Evolutionary conservation across 1,140 invertebrate genomes (phyloP).

Genomic region (Diorhabda carinulata): DNA sequence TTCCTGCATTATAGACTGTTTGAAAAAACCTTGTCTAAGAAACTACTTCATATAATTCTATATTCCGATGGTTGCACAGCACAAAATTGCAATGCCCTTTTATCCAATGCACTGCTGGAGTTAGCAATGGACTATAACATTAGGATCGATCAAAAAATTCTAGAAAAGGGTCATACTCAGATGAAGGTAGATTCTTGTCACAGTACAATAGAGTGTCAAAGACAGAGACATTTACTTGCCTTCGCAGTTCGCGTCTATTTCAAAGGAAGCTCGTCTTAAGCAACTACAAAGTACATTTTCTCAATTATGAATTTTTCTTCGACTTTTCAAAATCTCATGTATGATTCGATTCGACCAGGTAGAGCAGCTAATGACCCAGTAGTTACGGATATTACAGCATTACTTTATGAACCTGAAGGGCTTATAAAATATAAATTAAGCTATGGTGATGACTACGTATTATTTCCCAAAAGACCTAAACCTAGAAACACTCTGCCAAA

Average conservation of each 20-base stretch:
- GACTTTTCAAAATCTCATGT: conserved; percentile 5
- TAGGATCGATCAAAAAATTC: conserved; percentile 45
- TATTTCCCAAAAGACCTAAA: no score
- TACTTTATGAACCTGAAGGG: not conserved
- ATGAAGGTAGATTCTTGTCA: conserved; percentile 48
- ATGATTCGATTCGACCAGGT: conserved; percentile 7
- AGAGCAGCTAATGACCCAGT: not conserved
- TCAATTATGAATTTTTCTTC: not conserved
- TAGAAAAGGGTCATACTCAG: conserved; percentile 47
- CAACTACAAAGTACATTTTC: not conserved
- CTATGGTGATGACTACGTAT: no score
- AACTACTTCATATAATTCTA: not conserved
- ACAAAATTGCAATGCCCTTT: conserved; percentile 43
- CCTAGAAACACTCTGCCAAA: not conserved
- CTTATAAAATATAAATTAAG: not conserved
- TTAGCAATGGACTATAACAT: conserved; percentile 34
- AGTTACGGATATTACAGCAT: conserved; percentile 1
- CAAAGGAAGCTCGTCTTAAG: not conserved
- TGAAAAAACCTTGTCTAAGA: not conserved
- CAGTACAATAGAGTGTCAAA: conserved; percentile 26
- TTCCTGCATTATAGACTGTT: not conserved
- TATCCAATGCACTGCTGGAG: conserved; percentile 41
- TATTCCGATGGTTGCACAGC: conserved; percentile 6
- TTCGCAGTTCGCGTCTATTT: not conserved
- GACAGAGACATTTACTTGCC: conserved; percentile 13